Conservation (phyloP, 2,888 invertebrate species). For the Cacoxenus indagator region DNA sequence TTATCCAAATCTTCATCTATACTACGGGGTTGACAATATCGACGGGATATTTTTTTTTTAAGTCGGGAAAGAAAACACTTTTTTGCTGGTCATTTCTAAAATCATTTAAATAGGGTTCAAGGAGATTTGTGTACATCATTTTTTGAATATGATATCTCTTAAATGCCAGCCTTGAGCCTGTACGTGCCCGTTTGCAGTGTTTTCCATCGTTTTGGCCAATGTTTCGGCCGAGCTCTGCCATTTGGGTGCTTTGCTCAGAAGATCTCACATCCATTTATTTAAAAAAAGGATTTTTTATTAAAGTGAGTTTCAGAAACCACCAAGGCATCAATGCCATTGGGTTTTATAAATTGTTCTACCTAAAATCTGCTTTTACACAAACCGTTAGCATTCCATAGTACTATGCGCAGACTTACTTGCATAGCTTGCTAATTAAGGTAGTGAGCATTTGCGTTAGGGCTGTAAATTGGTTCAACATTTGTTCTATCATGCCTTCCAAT, state of each 20-base stretch:
- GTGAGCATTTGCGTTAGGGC: not conserved
- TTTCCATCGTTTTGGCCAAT: too few relatives aligned
- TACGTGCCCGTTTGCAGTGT: too few relatives aligned
- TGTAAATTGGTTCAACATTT: not conserved
- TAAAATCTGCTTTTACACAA: slow-evolving; percentile 3
- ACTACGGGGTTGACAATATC: too few relatives aligned
- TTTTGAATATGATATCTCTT: too few relatives aligned
- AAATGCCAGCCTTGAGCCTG: too few relatives aligned
- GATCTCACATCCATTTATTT: slow-evolving; percentile 4
- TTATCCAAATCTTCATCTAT: too few relatives aligned
- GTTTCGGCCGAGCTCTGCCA: slow-evolving; percentile 8
- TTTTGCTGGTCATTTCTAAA: too few relatives aligned
- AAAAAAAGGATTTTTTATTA: not conserved
- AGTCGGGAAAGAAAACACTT: too few relatives aligned
- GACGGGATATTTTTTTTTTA: too few relatives aligned
- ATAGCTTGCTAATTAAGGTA: not conserved
- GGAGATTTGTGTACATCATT: too few relatives aligned
- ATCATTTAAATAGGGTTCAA: too few relatives aligned
- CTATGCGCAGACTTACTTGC: too few relatives aligned
- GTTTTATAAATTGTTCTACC: not conserved
- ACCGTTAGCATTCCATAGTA: not conserved
- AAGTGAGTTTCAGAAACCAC: slow-evolving; percentile 4
- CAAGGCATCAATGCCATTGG: not conserved
- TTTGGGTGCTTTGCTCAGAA: slow-evolving; percentile 3
- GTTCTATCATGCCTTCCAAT: not conserved